Conservation (phyloP, 2,113 vertebrate species). For the Microcebus tavaratra region DNA sequence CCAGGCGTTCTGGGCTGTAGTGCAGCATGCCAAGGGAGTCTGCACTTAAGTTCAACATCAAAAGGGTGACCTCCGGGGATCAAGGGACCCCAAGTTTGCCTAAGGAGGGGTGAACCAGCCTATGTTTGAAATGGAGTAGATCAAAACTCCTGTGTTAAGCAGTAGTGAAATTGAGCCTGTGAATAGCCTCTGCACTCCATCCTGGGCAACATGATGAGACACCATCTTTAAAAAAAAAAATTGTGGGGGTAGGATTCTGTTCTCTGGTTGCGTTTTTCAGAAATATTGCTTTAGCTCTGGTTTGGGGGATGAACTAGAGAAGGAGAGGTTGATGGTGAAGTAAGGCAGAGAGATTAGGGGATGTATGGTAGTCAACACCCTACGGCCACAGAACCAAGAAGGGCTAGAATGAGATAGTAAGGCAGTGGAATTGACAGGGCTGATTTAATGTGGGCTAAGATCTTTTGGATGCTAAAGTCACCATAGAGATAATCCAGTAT, state of each 20-base stretch:
- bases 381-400: not conserved
- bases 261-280: not conserved
- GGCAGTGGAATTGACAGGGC: not conserved
- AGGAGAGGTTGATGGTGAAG: not conserved
- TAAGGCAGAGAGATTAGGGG: not conserved
- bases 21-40: too few species aligned
- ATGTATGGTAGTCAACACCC: fast-evolving
- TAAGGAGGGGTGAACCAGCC: too few species aligned
- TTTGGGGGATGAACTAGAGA: not conserved
- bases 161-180: too few species aligned
- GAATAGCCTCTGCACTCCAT: too few species aligned
- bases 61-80: too few species aligned
- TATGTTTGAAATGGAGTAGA: too few species aligned
- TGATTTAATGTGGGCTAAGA: not conserved
- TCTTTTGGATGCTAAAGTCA: not conserved
- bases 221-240: not conserved
- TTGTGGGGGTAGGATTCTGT: not conserved
- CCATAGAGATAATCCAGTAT: not conserved
- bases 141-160: too few species aligned
- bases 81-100: too few species aligned
- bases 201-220: too few species aligned
- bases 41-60: too few species aligned
- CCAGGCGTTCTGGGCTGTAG: too few species aligned
- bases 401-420: not conserved
- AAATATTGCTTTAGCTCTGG: not conserved